phyloP scores from a whole-genome alignment of 64 coral and sea anemone genomes.

The Astreopora myriophthalma region DNA sequence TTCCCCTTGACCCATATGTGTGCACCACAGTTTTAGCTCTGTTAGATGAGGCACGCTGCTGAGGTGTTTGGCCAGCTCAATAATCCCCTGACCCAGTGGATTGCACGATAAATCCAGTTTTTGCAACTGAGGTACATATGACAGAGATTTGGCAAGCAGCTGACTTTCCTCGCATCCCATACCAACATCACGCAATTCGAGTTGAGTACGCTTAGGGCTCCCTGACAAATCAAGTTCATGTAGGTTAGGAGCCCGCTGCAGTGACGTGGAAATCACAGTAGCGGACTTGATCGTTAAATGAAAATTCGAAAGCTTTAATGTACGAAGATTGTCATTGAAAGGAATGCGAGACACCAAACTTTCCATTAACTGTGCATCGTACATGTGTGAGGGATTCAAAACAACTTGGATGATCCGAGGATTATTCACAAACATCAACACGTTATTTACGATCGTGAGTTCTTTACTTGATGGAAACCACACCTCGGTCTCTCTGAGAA shows the following conservation, averaged over 20 bases:
- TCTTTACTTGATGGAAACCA: neutral
- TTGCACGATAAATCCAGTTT: too few species aligned
- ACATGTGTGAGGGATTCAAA: too few species aligned
- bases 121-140: too few species aligned
- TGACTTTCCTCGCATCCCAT: too few species aligned
- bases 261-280: neutral
- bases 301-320: neutral
- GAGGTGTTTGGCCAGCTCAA: too few species aligned
- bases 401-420: accelerated
- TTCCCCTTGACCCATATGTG: too few species aligned
- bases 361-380: neutral
- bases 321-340: neutral
- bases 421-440: neutral
- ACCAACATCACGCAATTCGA: too few species aligned
- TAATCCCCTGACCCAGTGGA: too few species aligned
- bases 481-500: neutral
- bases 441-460: neutral
- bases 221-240: neutral
- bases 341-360: neutral
- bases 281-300: neutral
- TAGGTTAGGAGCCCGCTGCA: neutral
- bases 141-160: too few species aligned
- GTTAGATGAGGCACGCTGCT: too few species aligned
- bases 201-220: neutral
- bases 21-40: too few species aligned